Percentiles rank a stretch among this genome's conserved stretches.
Conservation (phyloP, 2,888 invertebrate genomes). For the Nyleta sp. region DNA sequence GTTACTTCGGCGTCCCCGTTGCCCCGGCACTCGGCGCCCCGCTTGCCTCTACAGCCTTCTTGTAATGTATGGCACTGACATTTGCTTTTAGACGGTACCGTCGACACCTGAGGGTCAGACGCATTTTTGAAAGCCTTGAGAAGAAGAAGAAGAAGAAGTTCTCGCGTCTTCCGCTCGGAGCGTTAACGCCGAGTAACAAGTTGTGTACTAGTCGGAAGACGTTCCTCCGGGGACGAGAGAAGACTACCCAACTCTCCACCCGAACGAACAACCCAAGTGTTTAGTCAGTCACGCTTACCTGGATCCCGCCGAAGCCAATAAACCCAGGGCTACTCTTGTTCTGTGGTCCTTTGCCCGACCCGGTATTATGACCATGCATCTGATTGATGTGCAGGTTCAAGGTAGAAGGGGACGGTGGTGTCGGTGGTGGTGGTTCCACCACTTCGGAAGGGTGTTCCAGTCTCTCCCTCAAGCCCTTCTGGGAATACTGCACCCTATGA, state of each 20-base stretch:
- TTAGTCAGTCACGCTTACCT: conserved; percentile 72
- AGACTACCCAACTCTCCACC: too few relatives aligned
- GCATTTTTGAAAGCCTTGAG: conserved; percentile 46
- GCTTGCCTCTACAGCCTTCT: conserved; percentile 72
- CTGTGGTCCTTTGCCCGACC: conserved; percentile 26
- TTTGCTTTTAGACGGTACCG: conserved; percentile 72
- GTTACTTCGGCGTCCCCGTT: conserved; percentile 74
- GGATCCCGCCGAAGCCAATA: conserved; percentile 75
- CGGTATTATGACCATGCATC: conserved; percentile 66
- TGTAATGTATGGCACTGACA: conserved; percentile 80
- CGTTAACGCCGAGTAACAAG: conserved; percentile 44
- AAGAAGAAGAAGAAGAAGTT: too few relatives aligned
- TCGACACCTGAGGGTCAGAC: conserved; percentile 68
- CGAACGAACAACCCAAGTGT: too few relatives aligned
- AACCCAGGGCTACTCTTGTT: conserved; percentile 69
- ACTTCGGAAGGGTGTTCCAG: conserved; percentile 40
- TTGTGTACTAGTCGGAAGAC: conserved; percentile 39
- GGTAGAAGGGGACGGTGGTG: conserved; percentile 19
- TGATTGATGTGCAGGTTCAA: conserved; percentile 68
- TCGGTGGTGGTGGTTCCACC: conserved; percentile 12
- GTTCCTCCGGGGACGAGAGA: too few relatives aligned
- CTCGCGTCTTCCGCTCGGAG: conserved; percentile 11
- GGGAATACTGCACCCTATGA: conserved; percentile 68
- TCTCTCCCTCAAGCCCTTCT: conserved; percentile 71
- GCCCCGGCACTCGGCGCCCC: conserved; percentile 73